Base-by-base conservation (phyloP, 92 coral and sea anemone genomes). In the Zoanthus solanderi region DNA sequence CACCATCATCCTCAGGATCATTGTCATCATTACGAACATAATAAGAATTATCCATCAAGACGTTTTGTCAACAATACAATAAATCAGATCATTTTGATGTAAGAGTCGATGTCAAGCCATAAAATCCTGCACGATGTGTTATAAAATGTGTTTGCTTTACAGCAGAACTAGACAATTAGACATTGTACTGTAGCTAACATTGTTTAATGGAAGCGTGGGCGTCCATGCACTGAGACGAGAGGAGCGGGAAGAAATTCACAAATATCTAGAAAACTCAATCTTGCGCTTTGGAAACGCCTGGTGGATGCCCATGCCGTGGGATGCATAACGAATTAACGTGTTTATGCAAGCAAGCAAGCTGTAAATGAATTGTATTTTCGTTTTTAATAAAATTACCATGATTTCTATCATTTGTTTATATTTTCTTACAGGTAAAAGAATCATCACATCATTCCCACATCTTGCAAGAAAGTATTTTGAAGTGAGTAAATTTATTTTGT, bases 371-470 rank as follows among this genome's bases (percentile, higher is more conserved):
- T 37, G 42, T 37, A 37, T 37, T 37, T 37, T 37, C 2, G 4
- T 37, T 37, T 37, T 4, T 37, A 37, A 37, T 37, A 4, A 37
- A 37, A 37, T 37, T 2, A 50, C 56, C 56, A 0, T 50, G 9
- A 7, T 50, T 50, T 11, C 30, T 7, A 4, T 63, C n/a, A 63
- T 16, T 17, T 63, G 16, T 4, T 6, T 17, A 6, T 7, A 9
- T 15, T 63, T 17, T n/a, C n/a, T 63, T 67, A 52, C 79, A 89
- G 92, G 92, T n/a, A 89, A 89, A 71, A 89, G 92, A 37, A 84
- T 89, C 23, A 84, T 89, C n/a, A 84, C 92, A 17, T 89, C 92
- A 3, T 89, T 47, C 80, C 92, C 92, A 76, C 48, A 84, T 52
- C 31, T 84, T 17, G 61, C 92, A 52, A 83, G 88, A 73, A 52